Conservation (phyloP, 2,888 invertebrate genomes). For the Euclidia mi region DNA sequence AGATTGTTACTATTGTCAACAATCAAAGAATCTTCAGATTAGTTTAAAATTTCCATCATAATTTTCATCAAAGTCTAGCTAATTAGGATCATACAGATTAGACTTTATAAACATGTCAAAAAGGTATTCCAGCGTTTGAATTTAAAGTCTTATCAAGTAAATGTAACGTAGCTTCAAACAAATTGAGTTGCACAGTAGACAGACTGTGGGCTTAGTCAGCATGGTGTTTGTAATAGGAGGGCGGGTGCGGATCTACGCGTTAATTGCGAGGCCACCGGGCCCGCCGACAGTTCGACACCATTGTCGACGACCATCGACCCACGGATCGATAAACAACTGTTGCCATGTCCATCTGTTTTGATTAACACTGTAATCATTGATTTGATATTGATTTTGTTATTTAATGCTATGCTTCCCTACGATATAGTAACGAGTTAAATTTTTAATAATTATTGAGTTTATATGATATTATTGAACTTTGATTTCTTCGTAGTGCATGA, state of each 20-base stretch:
- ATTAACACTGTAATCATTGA: constrained; percentile 18
- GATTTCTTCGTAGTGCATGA: too few relatives aligned
- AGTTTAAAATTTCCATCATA: too few relatives aligned
- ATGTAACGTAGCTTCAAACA: neutral
- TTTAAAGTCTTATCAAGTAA: too few relatives aligned
- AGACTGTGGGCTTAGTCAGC: constrained; percentile 4
- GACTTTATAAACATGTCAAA: too few relatives aligned
- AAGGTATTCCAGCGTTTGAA: too few relatives aligned
- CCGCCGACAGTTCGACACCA: constrained; percentile 68
- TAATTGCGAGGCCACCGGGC: constrained; percentile 77
- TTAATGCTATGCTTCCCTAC: neutral
- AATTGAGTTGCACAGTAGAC: neutral
- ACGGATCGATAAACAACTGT: constrained; percentile 39
- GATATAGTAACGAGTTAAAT: too few relatives aligned
- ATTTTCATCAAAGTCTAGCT: too few relatives aligned
- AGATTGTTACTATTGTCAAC: too few relatives aligned
- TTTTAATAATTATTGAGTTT: too few relatives aligned
- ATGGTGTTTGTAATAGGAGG: constrained; percentile 52
- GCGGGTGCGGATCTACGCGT: constrained; percentile 79
- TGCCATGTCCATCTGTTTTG: constrained; percentile 26
- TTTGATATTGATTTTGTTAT: constrained; percentile 6
- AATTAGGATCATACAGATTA: too few relatives aligned
- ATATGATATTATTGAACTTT: too few relatives aligned
- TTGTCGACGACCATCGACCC: constrained; percentile 57
- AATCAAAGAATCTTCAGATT: too few relatives aligned